These are phyloP conservation scores for Pheosia tremula DNA, from an alignment of 2,888 invertebrate species.

Conservation along the genomic window DNA sequence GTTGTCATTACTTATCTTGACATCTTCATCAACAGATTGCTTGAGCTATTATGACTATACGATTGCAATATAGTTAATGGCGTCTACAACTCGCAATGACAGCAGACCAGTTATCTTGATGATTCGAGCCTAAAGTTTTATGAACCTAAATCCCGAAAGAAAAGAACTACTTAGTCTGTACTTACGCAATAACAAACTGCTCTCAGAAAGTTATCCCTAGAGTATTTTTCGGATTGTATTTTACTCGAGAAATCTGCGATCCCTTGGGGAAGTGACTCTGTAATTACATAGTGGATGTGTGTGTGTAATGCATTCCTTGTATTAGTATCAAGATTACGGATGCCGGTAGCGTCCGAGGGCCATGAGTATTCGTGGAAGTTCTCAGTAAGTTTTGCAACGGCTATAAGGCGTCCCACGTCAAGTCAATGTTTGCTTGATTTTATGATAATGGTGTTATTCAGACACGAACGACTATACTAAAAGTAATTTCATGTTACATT, in stretches of 20 bases:
- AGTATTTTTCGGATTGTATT: conserved; percentile 20
- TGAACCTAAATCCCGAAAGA: conserved; percentile 34
- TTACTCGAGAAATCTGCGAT: conserved; percentile 21
- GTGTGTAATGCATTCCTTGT: conserved; percentile 42
- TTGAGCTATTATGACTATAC: conserved; percentile 46
- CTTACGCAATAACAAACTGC: conserved; percentile 14
- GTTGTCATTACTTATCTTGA: conserved; percentile 53
- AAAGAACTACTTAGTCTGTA: conserved; percentile 20
- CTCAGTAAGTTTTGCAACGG: conserved; percentile 57
- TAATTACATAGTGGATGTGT: conserved; percentile 38
- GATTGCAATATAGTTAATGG: conserved; percentile 62
- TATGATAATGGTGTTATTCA: conserved; percentile 18
- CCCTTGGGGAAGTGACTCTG: conserved; percentile 22
- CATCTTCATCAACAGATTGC: conserved; percentile 53
- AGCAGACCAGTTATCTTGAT: conserved; percentile 51
- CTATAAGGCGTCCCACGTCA: conserved; percentile 52
- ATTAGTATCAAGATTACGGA: conserved; percentile 63
- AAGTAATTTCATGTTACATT: conserved; percentile 8
- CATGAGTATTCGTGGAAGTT: conserved; percentile 59
- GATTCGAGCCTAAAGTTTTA: conserved; percentile 42
- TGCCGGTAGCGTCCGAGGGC: conserved; percentile 59
- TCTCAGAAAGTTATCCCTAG: conserved; percentile 17
- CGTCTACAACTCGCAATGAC: conserved; percentile 56
- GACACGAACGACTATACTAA: background rate
- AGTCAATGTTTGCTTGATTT: conserved; percentile 41